phyloP scores from a whole-genome alignment of 2,888 invertebrate genomes.

The Dione vanillae region DNA sequence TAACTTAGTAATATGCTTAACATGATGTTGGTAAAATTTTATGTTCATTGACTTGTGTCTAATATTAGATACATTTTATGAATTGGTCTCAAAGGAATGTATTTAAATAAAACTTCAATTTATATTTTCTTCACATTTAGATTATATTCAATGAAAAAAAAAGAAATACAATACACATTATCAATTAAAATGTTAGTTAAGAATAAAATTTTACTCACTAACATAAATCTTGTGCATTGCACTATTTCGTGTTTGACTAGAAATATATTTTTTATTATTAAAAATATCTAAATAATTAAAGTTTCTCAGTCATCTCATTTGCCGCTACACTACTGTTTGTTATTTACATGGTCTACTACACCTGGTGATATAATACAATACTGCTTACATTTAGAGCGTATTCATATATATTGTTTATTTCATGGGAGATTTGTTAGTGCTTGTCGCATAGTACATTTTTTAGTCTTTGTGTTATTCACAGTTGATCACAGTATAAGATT shows the following conservation, averaged over 20 bases:
- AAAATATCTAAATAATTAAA: slow-evolving; percentile 3
- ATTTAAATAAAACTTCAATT: slow-evolving; percentile 12
- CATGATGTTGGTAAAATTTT: no score
- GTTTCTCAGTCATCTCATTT: slow-evolving; percentile 27
- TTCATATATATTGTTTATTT: background rate
- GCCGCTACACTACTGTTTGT: slow-evolving; percentile 17
- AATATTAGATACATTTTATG: background rate
- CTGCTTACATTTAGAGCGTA: background rate
- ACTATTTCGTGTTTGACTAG: slow-evolving; percentile 16
- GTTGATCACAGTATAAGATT: slow-evolving; percentile 74
- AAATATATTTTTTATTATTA: background rate
- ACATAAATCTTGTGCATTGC: slow-evolving; percentile 16
- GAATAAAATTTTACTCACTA: slow-evolving; percentile 1
- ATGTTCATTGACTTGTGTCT: no score
- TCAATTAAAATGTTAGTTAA: background rate
- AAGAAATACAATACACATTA: slow-evolving; percentile 4
- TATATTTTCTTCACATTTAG: slow-evolving; percentile 12
- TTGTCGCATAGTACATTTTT: slow-evolving; percentile 20
- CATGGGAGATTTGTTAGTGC: slow-evolving; percentile 15
- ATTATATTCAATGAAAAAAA: slow-evolving; percentile 22
- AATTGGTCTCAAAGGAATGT: background rate
- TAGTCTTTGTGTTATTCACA: slow-evolving; percentile 45
- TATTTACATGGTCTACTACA: slow-evolving; percentile 16
- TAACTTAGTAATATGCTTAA: no score
- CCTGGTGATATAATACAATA: slow-evolving; percentile 11